Evolutionary conservation across 2,797 vertebrate genomes (phyloP), one percentile per base, ranked within the genome.

Genomic region (Coregonus suidteri): DNA sequence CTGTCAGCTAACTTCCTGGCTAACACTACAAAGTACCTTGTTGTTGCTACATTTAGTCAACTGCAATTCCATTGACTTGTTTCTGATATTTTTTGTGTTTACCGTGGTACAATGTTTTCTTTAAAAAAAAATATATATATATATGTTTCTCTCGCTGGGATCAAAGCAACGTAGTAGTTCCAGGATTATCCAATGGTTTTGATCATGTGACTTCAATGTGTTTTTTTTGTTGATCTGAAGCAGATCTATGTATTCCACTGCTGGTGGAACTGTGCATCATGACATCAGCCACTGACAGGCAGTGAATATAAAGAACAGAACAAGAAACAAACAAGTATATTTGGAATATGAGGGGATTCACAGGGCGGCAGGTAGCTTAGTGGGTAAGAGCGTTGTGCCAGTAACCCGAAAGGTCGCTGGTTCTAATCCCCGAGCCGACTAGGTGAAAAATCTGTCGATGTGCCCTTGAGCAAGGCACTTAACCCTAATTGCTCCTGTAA

Each of bases 131-230:
- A 68, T n/a, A n/a, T n/a, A n/a, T 35, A 89, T 85, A 88, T 1
- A 25, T 1, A 25, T 1, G 25, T 82, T 89, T 90, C 83, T 88
- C 86, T 90, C 84, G 35, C 80, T 85, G 77, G 90, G 90, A 92
- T 94, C 92, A 93, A 92, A 91, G 78, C 71, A 86, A 87, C 83
- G 90, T 87, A 92, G 88, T 90, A 90, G 90, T 92, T 93, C 88
- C 92, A 92, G 90, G 92, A 94, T 93, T 93, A 92, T 93, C 91
- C 91, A 90, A 93, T 90, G 90, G 88, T 93, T 93, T 93, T 92
- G 90, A 93, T 94, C 92, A 94, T 91, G 91, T 94, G 91, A 93
- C 89, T 88, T 82, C 85, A 83, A 84, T 88, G 89, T 90, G 90
- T 79, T 93, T 94, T 25, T 25, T 1, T 25, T 25, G 25, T 25